A percentile compares a stretch with the other conserved stretches of the same genome.
These are phyloP conservation scores for Danaus plexippus DNA, from an alignment of 1,140 invertebrate species.

Conservation along the genomic window DNA sequence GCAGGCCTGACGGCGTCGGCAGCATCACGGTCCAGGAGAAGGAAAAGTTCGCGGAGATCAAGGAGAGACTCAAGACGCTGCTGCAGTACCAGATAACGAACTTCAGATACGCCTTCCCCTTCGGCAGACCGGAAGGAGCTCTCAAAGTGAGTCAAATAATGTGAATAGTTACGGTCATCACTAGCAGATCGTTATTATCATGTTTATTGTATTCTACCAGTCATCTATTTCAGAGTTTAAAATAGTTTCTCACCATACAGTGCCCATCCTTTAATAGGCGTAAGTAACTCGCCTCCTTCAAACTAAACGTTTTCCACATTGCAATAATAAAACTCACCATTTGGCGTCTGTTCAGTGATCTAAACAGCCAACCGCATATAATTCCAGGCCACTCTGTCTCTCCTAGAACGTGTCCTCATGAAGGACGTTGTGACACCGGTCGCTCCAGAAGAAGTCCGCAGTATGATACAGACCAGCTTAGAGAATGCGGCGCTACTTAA, in stretches of 20 bases:
- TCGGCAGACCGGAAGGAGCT: conserved; percentile 97
- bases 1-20: conserved; percentile 96
- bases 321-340: too few species aligned
- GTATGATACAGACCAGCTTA: conserved; percentile 96
- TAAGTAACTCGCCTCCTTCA: too few species aligned
- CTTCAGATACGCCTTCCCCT: conserved; percentile 98
- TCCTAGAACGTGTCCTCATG: conserved; percentile 98
- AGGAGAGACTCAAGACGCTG: conserved; percentile 92
- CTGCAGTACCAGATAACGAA: conserved; percentile 99
- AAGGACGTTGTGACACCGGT: conserved; percentile 99
- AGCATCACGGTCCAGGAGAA: conserved; percentile 98
- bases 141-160: conserved; percentile 76
- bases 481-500: conserved; percentile 98
- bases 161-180: too few species aligned
- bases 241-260: too few species aligned
- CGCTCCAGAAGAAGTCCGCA: conserved; percentile 94
- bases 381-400: conserved; percentile 87
- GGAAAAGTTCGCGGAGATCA: conserved; percentile 98
- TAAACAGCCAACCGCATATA: neutral
- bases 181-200: too few species aligned
- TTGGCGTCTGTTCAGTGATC: too few species aligned
- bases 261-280: too few species aligned
- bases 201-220: too few species aligned
- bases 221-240: too few species aligned
- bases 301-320: too few species aligned